Conservation (phyloP, 2,113 vertebrate species). For the Malurus melanocephalus region DNA sequence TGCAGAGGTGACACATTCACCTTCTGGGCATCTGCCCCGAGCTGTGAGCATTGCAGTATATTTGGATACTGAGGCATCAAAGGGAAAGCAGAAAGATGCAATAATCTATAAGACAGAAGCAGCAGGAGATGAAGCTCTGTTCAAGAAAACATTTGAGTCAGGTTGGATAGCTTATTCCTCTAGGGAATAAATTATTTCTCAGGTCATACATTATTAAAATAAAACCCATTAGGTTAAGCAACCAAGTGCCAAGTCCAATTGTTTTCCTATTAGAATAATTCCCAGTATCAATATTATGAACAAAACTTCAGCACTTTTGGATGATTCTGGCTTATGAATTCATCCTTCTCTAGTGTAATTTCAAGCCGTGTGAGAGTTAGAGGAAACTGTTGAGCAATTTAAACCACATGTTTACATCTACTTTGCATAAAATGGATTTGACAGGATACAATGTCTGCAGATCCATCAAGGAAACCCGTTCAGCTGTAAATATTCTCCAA, state of each 20-base stretch:
- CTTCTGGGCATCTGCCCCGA: neutral
- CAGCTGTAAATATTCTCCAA: conserved; percentile 27
- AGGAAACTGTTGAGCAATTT: conserved; percentile 55
- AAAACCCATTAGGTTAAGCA: conserved; percentile 19
- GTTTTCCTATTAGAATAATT: conserved; percentile 40
- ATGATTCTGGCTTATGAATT: conserved; percentile 24
- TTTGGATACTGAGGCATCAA: neutral
- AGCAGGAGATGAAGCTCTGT: neutral
- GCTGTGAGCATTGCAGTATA: accelerated
- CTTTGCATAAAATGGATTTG: conserved; percentile 57
- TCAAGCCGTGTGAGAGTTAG: neutral
- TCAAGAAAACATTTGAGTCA: neutral
- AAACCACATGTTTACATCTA: conserved; percentile 50
- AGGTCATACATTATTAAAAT: conserved; percentile 24
- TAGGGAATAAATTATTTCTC: conserved; percentile 28
- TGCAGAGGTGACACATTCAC: neutral
- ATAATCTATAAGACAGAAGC: neutral
- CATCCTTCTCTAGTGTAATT: conserved; percentile 39
- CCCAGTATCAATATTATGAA: conserved; percentile 28
- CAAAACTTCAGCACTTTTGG: conserved; percentile 25
- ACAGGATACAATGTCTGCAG: conserved; percentile 20
- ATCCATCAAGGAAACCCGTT: neutral
- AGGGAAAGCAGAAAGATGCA: neutral
- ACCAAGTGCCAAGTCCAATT: conserved; percentile 23
- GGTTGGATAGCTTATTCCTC: neutral